phyloP scores from a whole-genome alignment of 2,888 invertebrate genomes.

The Eilema caniola region DNA sequence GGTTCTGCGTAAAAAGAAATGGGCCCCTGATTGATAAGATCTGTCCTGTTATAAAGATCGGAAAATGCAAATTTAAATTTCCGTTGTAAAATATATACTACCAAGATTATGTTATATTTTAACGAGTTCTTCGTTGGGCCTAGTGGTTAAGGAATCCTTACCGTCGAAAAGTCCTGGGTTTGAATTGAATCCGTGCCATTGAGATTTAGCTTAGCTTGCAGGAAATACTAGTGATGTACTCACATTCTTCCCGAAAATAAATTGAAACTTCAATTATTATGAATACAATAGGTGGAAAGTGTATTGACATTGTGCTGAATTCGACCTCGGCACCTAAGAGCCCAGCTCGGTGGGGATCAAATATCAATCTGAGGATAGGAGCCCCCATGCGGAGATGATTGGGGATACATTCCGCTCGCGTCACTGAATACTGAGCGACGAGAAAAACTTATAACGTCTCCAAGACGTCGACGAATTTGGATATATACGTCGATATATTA shows the following conservation, averaged over 20 bases:
- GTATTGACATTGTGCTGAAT: slow-evolving; percentile 17
- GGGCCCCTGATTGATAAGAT: slow-evolving; percentile 28
- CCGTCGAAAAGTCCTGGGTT: no score
- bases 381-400: slow-evolving; percentile 64
- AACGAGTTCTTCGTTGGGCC: no score
- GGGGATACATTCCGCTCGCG: slow-evolving; percentile 52
- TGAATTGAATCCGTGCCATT: no score
- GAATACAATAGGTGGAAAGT: background rate
- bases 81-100: background rate
- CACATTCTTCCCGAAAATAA: background rate
- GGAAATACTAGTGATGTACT: no score
- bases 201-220: no score
- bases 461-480: slow-evolving; percentile 24
- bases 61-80: slow-evolving; percentile 21
- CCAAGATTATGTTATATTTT: background rate
- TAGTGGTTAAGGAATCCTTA: no score
- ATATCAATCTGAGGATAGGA: slow-evolving; percentile 80
- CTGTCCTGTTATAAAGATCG: slow-evolving; percentile 17
- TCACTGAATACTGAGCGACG: slow-evolving; percentile 52
- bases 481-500: slow-evolving; percentile 10
- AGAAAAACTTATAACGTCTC: slow-evolving; percentile 58
- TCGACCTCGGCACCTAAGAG: slow-evolving; percentile 11
- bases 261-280: background rate
- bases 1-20: slow-evolving; percentile 45
- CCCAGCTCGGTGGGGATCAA: slow-evolving; percentile 73